Evolutionary conservation across 2,113 vertebrate species (phyloP).

Genomic region (Delphinapterus leucas): DNA sequence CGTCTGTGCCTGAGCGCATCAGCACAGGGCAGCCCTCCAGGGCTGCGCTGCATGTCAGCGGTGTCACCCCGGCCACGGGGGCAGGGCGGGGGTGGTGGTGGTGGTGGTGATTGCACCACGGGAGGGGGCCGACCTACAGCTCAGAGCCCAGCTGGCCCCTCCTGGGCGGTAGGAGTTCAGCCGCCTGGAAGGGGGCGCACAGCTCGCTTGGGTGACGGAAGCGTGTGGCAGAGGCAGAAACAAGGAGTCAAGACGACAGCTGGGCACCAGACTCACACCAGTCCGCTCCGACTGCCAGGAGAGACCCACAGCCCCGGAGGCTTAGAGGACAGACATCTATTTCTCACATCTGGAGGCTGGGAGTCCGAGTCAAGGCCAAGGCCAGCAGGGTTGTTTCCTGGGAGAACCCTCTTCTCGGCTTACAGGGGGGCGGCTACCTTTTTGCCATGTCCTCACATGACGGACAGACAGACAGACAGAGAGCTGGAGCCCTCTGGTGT

Average conservation of each 20-base stretch:
- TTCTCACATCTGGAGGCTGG: background rate
- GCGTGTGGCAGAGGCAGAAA: background rate
- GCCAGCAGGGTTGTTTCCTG: background rate
- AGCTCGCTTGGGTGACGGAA: background rate
- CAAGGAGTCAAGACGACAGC: no score
- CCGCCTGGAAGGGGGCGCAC: background rate
- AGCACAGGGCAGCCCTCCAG: background rate
- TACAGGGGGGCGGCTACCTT: background rate
- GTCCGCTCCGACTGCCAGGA: background rate
- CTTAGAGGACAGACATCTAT: background rate
- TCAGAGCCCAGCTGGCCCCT: no score
- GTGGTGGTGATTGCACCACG: background rate
- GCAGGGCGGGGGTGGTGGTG: no score
- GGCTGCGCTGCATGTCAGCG: no score
- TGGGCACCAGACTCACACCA: background rate
- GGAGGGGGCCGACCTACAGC: background rate
- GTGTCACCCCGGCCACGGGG: accelerated
- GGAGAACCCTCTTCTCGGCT: background rate
- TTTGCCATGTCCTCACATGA: background rate
- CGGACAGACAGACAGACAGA: background rate
- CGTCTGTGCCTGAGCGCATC: background rate
- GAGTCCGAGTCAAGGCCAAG: background rate
- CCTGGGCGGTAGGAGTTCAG: background rate
- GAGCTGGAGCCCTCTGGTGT: no score
- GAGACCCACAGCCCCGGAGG: no score